phyloP scores from a whole-genome alignment of 1,140 invertebrate species.

The Anastrepha ludens region DNA sequence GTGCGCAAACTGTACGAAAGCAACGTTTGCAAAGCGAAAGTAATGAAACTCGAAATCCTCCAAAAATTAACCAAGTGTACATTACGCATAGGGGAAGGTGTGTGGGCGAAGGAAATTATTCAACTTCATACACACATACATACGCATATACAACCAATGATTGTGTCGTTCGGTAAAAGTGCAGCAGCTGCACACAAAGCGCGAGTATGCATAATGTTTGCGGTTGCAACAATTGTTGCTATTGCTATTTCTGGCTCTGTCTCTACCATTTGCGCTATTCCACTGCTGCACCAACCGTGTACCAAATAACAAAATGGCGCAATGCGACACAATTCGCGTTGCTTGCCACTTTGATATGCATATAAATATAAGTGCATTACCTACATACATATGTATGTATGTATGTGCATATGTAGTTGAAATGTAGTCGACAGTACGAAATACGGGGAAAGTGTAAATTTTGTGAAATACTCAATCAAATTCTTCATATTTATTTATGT shows the following conservation, averaged over 20 bases:
- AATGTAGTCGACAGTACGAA: too few relatives aligned
- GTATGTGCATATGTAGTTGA: too few relatives aligned
- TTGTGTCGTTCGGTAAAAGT: neutral
- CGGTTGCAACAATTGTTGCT: conserved; percentile 12
- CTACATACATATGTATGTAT: neutral
- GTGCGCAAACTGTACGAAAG: neutral
- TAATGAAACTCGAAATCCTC: neutral
- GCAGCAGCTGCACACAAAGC: neutral
- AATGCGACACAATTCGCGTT: neutral
- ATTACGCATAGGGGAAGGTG: neutral
- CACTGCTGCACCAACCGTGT: neutral
- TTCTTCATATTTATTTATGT: too few relatives aligned
- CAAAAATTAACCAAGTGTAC: neutral
- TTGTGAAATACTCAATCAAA: too few relatives aligned
- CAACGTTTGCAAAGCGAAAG: neutral
- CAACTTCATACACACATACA: neutral
- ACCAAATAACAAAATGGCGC: conserved; percentile 19
- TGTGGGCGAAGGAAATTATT: neutral
- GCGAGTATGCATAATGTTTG: conserved; percentile 10
- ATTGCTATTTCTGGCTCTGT: neutral
- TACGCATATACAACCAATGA: neutral
- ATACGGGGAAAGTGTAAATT: too few relatives aligned
- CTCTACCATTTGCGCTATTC: neutral
- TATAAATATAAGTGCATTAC: neutral
- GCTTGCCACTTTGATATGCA: neutral